A percentile compares a stretch with the other conserved stretches of the same genome.
phyloP scores from a whole-genome alignment of 1,140 invertebrate species.

The Chionoecetes opilio region DNA sequence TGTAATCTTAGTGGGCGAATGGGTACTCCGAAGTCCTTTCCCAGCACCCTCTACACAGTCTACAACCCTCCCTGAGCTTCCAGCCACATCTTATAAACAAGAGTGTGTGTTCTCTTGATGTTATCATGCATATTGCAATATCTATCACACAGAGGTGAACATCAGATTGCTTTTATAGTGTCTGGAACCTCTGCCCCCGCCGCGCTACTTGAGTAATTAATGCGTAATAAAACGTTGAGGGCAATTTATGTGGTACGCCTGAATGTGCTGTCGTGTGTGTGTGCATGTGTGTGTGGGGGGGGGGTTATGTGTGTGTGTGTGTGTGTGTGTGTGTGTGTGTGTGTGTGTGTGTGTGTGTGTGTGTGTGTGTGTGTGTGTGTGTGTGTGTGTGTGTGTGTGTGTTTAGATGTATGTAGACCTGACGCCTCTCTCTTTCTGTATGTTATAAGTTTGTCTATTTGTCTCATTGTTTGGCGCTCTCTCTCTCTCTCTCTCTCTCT shows the following conservation, averaged over 20 bases:
- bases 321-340: too few relatives aligned
- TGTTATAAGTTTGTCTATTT: not conserved
- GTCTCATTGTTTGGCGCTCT: not conserved
- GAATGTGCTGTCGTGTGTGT: not conserved
- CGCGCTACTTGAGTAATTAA: not conserved
- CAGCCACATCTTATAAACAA: not conserved
- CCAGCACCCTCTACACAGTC: not conserved
- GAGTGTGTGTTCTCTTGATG: not conserved
- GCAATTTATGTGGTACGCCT: not conserved
- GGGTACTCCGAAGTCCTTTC: not conserved
- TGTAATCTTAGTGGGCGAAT: too few relatives aligned
- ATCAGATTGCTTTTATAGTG: conserved; percentile 10
- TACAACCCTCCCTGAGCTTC: not conserved
- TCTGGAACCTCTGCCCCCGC: not conserved
- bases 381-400: too few relatives aligned
- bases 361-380: not conserved
- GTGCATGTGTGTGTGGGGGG: not conserved
- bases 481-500: not conserved
- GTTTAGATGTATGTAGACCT: too few relatives aligned
- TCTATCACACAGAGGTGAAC: conserved; percentile 1
- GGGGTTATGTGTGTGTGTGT: too few relatives aligned
- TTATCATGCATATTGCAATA: conserved; percentile 20
- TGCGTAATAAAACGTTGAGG: conserved; percentile 2
- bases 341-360: too few relatives aligned
- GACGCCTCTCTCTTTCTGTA: too few relatives aligned